These are phyloP conservation scores for Nematostella vectensis DNA, from an alignment of 92 coral and sea anemone species.

Conservation along the genomic window DNA sequence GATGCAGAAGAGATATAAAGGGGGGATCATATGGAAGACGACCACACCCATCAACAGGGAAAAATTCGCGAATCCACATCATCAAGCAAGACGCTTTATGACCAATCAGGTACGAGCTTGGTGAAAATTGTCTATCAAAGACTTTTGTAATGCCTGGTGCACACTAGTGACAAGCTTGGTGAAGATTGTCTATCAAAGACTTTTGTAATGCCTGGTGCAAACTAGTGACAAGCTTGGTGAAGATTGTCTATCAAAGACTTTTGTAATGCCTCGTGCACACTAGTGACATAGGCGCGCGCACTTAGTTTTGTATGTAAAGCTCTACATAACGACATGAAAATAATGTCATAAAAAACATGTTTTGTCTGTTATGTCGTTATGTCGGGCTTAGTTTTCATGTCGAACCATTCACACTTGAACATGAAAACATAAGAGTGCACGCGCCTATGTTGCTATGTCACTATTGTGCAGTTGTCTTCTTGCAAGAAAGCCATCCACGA, in stretches of 20 bases:
- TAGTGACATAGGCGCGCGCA: background rate
- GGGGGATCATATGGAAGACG: conserved; percentile 59
- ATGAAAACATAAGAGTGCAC: too few species aligned
- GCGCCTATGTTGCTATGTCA: too few species aligned
- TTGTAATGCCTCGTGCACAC: background rate
- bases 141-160: background rate
- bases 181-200: background rate
- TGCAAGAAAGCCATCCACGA: too few species aligned
- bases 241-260: background rate
- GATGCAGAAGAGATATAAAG: conserved; percentile 13
- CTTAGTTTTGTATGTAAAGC: background rate
- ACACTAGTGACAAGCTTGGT: background rate
- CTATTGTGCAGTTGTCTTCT: too few species aligned
- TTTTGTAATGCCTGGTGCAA: too few species aligned
- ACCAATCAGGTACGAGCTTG: conserved; percentile 56
- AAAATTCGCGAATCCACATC: conserved; percentile 18
- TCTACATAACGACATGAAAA: background rate
- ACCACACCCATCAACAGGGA: conserved; percentile 66
- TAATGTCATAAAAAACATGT: background rate
- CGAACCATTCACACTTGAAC: too few species aligned
- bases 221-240: conserved; percentile 36
- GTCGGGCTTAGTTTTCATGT: too few species aligned
- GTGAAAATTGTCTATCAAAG: background rate
- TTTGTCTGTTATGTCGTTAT: too few species aligned
- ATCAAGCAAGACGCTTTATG: conserved; percentile 37